Base-by-base conservation (phyloP, 2,113 vertebrate genomes). In the Gambusia holbrooki region DNA sequence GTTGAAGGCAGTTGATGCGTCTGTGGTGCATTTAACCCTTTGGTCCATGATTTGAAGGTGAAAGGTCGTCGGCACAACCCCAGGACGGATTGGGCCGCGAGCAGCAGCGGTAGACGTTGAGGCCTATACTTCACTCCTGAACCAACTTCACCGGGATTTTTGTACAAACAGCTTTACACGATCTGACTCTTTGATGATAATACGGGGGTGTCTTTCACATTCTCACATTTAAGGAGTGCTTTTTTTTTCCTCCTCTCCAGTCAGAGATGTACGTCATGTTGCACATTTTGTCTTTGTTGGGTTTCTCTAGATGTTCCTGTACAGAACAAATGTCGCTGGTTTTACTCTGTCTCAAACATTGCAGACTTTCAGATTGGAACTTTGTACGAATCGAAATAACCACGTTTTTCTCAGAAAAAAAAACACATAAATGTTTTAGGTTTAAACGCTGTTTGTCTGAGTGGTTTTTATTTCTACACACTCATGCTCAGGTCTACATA, bases 111-210 rank as follows among this genome's bases (percentile, higher is more conserved):
- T 37, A 12, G 35, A 37, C 10, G 89, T 90, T 87, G 88, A 91
- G 92, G 90, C 94, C 93, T 92, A 95, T 95, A 96, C 95, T 96
- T 96, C 95, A 95, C 95, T 96, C 94, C 95, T 95, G 92, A 68
- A 71, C 69, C 71, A 78, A 76, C 66, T 82, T 66, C 58, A 64
- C 79, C 60, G 82, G 67, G 73, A 22, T 77, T 87, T 69, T 82
- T 80, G 67, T 80, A 87, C 74, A 60, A 37, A 77, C 80, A 71
- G 66, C 69, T 85, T 76, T 75, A 77, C 74, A 79, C 33, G 42
- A 73, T 33, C 22, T 5, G 63, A 76, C 69, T 79, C 79, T 78
- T 42, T 67, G 71, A 68, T 13, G 69, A 73, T 27, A 37, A 66
- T 66, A 22, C 2, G 35, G 19, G 66, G 72, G 77, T 29, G 66